Base-by-base conservation (phyloP, 2,888 invertebrate species). In the Himalopsyche kuldschensis region DNA sequence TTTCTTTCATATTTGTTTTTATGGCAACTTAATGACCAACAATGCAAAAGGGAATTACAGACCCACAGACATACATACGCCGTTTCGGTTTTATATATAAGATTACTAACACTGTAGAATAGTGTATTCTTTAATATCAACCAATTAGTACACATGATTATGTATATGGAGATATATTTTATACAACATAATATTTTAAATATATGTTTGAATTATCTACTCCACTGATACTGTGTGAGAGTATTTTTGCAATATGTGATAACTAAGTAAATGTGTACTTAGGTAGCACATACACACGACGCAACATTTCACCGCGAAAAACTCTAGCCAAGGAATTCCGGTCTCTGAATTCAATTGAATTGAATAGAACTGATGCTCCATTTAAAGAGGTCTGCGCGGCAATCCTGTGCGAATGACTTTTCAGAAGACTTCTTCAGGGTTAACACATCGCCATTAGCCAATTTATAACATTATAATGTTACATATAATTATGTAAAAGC, bases 341-440 rank as follows among this genome's bases (percentile, higher is more conserved):
- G 30, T 69, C 79, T 76, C 79, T 76, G 81, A 82, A 82, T 82
- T 75, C 81, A 83, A 85, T 85, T 85, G 81, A 85, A 85, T 85
- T 83, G 81, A 85, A 85, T 85, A 81, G 83, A 83, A 41, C 63
- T 75, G 79, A 81, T 79, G 78, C 78, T 82, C 82, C 82, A 82
- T 77, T 78, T 82, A 78, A 48, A 77, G 78, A 20, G 69, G 27
- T 27, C 11, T 69, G 69, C 27, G 27, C 30, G 15, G 69, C 69
- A 69, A 27, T 27, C 69, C 69, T 69, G 69, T 27, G 69, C 27
- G 27, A 27, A 4, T 69, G 15, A 27, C 69, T 69, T 27, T 69
- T 69, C 69, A 69, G 30, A 69, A 69, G 30, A 69, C 27, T 30
- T 3, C 11, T 3, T 0, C 24, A 27, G 27, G 69, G 15, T 11